Base-by-base conservation (phyloP, 1,140 invertebrate genomes). In the Streblospio benedicti region DNA sequence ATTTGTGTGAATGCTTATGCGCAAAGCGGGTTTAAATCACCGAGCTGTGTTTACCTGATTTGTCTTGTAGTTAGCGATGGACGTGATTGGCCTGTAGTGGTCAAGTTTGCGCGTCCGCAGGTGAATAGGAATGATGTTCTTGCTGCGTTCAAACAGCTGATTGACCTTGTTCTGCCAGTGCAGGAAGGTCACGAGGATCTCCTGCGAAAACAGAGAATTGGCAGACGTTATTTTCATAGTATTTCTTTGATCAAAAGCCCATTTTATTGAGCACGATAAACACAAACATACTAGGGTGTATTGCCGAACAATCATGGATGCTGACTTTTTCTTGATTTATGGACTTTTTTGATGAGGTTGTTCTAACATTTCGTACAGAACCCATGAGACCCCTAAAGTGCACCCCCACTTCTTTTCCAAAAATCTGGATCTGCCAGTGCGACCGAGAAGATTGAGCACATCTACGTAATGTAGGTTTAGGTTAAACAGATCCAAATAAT, bases 1-100 rank as follows among this genome's bases (percentile, higher is more conserved):
- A n/a, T n/a, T n/a, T n/a, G n/a, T n/a, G n/a, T n/a, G n/a, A n/a
- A n/a, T n/a, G n/a, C n/a, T n/a, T n/a, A n/a, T n/a, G n/a, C n/a
- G n/a, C n/a, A n/a, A n/a, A n/a, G n/a, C n/a, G n/a, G n/a, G n/a
- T n/a, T n/a, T n/a, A n/a, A n/a, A n/a, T n/a, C n/a, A n/a, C n/a
- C n/a, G n/a, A n/a, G n/a, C n/a, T n/a, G n/a, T n/a, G 31, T 52
- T 38, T 31, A 51, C 60, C 18, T 62, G 20, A 33, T 62, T 62
- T 2, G 60, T 62, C 25, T 49, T 32, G 55, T 62, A 62, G 33
- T 50, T 31, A 38, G 30, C 27, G 23, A 62, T 44, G 12, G 53
- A 44, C 20, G 28, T 23, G 2, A 38, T 35, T 9, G 55, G 54
- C 57, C 60, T 16, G 27, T 12, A 32, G 16, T 57, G 55, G 28